Evolutionary conservation across 2,888 invertebrate genomes (phyloP), one percentile per base, ranked within the genome.

Genomic region (Metellina segmentata): DNA sequence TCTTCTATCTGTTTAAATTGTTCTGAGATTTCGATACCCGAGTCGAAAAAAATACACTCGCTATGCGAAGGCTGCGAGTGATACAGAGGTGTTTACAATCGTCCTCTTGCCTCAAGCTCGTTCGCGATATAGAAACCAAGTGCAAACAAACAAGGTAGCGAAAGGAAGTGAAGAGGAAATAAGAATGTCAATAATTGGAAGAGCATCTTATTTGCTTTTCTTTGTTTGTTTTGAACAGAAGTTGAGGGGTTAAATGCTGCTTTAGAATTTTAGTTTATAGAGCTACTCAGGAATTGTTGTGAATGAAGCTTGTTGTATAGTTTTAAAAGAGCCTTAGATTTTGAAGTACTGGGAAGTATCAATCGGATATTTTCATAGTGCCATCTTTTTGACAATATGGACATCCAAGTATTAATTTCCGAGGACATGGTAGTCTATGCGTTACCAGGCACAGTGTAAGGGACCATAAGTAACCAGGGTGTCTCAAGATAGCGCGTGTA

Each of bases 141-240:
- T 16, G 70, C 49, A 81, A 70, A 81, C 53, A 83, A 83, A 53
- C 74, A 74, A 20, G 13, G 19, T 13, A 48, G 74, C n/a, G 34
- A 7, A 72, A 78, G 2, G 48, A 83, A 83, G 51, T 72, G 53
- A 34, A 34, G 16, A 8, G 16, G 74, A 83, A 74, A 74, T 8
- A 72, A 20, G 20, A 53, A 52, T 74, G 83, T 74, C 83, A 83
- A 83, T 74, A 83, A 74, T 52, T 72, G 20, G 34, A n/a, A 51
- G n/a, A 34, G 16, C 53, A 74, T 74, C 16, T 72, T 74, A 20
- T 53, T 83, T 74, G 7, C 51, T 83, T 53, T 6, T 20, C 61
- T 48, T 51, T n/a, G 7, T 13, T n/a, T n/a, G 20, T 51, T 61
- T 61, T 11, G 61, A 61, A 34, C 34, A 4, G 34, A 34, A 34